These are phyloP conservation scores for Centrocercus urophasianus DNA, from an alignment of 2,113 vertebrate genomes.

Conservation along the genomic window DNA sequence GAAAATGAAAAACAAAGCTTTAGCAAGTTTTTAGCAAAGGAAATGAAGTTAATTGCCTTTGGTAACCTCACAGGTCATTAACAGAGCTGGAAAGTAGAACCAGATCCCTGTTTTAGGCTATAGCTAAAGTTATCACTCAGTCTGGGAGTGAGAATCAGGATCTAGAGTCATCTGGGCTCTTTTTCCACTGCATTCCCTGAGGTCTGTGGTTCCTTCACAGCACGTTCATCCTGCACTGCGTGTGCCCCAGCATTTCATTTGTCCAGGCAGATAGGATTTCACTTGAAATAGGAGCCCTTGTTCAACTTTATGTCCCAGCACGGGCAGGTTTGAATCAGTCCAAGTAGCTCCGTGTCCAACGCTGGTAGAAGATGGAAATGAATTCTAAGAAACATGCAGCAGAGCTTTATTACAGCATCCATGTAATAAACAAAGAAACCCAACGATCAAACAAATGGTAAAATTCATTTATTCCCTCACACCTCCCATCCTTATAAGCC, in stretches of 20 bases:
- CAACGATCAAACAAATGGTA: background rate
- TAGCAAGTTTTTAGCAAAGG: background rate
- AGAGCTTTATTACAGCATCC: background rate
- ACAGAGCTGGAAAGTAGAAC: background rate
- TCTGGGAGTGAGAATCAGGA: background rate
- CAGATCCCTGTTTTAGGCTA: background rate
- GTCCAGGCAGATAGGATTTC: background rate
- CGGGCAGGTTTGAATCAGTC: background rate
- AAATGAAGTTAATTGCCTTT: background rate
- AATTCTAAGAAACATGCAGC: background rate
- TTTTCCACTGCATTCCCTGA: background rate
- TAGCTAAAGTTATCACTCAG: background rate
- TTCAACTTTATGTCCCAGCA: background rate
- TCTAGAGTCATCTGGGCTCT: background rate
- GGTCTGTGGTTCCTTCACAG: background rate
- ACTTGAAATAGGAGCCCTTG: rapidly evolving
- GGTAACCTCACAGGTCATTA: background rate
- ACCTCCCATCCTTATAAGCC: no score
- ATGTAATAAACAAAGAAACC: background rate
- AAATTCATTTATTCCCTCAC: background rate
- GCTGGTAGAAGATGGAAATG: background rate
- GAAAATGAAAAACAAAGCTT: background rate
- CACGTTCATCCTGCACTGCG: background rate
- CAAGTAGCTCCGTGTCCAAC: background rate
- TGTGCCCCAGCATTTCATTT: background rate